A percentile compares a stretch with the other conserved stretches of the same genome.
phyloP scores from a whole-genome alignment of 1,140 invertebrate genomes.

The Sarcophaga bullata region DNA sequence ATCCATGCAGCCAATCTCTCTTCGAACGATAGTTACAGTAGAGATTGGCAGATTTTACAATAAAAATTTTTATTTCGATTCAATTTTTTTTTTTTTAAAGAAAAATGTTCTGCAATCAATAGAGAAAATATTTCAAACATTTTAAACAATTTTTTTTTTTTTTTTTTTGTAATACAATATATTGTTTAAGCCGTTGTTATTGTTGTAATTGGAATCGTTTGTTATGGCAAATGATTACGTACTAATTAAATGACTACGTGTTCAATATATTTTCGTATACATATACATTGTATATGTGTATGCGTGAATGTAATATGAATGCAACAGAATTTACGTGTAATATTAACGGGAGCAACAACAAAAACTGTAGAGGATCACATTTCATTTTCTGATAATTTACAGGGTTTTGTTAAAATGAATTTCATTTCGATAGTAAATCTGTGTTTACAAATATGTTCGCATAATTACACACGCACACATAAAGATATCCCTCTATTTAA shows the following conservation, averaged over 20 bases:
- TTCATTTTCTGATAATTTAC: constrained; percentile 37
- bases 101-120: not conserved
- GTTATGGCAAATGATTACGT: constrained; percentile 35
- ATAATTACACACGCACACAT: not conserved
- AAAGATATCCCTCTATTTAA: not conserved
- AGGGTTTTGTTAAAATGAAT: constrained; percentile 26
- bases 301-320: not conserved
- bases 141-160: constrained; percentile 10
- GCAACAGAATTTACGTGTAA: not conserved
- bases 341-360: not conserved
- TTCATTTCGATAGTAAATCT: not conserved
- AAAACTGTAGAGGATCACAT: constrained; percentile 24
- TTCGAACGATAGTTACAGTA: too few relatives aligned
- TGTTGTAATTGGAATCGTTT: constrained; percentile 28
- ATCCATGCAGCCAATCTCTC: too few relatives aligned
- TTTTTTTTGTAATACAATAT: too few relatives aligned
- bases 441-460: constrained; percentile 9
- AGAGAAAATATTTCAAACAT: not conserved
- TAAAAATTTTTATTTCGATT: not conserved
- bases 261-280: not conserved
- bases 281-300: constrained; percentile 25
- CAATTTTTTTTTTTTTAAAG: not conserved
- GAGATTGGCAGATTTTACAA: not conserved
- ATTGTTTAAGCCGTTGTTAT: not conserved
- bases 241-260: constrained; percentile 37